Evolutionary conservation across 2,113 vertebrate genomes (phyloP).

Genomic region (Melanocharis versteri): DNA sequence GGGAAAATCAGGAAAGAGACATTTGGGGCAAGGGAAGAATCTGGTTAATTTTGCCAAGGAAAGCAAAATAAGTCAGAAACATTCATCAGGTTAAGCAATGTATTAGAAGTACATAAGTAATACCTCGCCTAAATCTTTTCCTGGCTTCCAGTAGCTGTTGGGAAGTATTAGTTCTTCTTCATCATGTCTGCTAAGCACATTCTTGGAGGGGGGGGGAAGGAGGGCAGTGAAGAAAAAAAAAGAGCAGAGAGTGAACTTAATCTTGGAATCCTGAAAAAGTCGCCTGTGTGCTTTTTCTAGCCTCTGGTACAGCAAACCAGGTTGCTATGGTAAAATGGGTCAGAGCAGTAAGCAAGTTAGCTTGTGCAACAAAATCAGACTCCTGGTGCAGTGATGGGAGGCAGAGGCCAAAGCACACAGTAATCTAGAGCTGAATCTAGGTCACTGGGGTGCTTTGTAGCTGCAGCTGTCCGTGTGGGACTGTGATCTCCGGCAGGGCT

Average conservation of each 20-base stretch:
- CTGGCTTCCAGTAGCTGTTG: constrained; percentile 15
- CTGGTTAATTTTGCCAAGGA: neutral
- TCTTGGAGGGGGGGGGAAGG: neutral
- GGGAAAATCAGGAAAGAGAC: neutral
- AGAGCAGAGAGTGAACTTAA: constrained; percentile 57
- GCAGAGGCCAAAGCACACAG: constrained; percentile 68
- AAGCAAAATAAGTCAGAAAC: neutral
- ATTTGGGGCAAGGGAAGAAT: constrained; percentile 7
- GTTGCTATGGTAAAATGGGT: constrained; percentile 90
- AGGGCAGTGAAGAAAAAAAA: neutral
- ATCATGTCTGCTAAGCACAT: constrained; percentile 23
- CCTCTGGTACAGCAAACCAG: constrained; percentile 51
- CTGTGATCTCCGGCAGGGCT: constrained; percentile 54
- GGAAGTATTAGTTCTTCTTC: constrained; percentile 31
- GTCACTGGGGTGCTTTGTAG: constrained; percentile 83
- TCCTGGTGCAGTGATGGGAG: constrained; percentile 54
- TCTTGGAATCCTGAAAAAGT: constrained; percentile 71
- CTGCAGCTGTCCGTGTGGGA: constrained; percentile 72
- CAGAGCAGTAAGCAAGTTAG: constrained; percentile 78
- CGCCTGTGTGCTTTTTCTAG: constrained; percentile 32
- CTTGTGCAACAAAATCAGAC: constrained; percentile 72
- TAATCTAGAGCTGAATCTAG: constrained; percentile 86
- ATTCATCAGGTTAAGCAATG: neutral
- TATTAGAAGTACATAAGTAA: neutral
- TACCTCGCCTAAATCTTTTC: constrained; percentile 34